Evolutionary conservation across 2,888 invertebrate genomes (phyloP), one percentile per base, ranked within the genome.

Genomic region (Galerucella nymphaeae): DNA sequence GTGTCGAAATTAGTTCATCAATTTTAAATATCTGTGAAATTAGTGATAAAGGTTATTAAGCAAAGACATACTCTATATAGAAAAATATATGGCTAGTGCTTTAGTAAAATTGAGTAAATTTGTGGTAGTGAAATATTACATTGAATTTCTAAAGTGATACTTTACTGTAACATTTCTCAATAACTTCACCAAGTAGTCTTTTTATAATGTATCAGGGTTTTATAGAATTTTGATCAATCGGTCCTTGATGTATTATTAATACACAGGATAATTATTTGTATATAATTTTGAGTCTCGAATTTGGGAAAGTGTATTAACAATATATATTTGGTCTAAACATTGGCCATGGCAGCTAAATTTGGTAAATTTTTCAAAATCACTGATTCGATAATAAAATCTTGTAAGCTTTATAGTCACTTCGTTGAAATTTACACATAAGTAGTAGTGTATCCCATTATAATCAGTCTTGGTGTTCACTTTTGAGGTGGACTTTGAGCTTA

Each of bases 401-500:
- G 66, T 73, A 70, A 66, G 70, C 66, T 67, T 66, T 18, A 67
- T 59, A 71, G 67, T 71, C 64, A 70, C 66, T 70, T 70, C 18
- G 53, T 61, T 66, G 30, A 70, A 71, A 68, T 71, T 70, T 73
- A 70, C 70, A 23, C 42, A 70, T 10, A 62, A 66, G 59, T 68
- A 71, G 65, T 71, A 65, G 45, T 62, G 57, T 65, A 68, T 73
- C 61, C 13, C 11, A 58, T 61, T 74, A 65, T 48, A 61, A 62
- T 62, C 50, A 67, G 66, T 70, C 65, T 74, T 55, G 67, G 66
- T 71, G 74, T 74, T 74, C 71, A 74, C 58, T 74, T 64, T 66
- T 45, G 45, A 41, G 70, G 67, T 71, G 68, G 61, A 74, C 64
- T 59, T 68, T 2, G 42, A 41, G 13, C 41, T 62, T 62, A 42